Conservation (phyloP, 1,140 invertebrate genomes). For the Orussus abietinus region DNA sequence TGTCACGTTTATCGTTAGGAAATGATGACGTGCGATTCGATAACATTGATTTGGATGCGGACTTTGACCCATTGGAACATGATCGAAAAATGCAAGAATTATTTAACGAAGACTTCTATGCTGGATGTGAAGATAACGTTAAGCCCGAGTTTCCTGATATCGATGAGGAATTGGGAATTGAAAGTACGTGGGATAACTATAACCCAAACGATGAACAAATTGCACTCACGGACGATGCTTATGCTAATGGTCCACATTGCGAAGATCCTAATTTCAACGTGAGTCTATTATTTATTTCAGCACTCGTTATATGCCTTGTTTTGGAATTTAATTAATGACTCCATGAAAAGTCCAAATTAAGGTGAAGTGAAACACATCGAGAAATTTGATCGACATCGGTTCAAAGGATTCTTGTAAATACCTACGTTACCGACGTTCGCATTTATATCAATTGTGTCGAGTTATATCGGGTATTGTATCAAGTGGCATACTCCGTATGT, state of each 20-base stretch:
- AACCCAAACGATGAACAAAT: constrained; percentile 43
- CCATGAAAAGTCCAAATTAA: no score
- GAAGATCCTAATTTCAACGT: constrained; percentile 81
- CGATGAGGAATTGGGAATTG: constrained; percentile 69
- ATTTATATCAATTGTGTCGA: no score
- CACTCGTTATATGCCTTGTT: no score
- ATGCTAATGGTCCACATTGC: constrained; percentile 57
- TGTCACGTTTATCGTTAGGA: constrained; percentile 35
- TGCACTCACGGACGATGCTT: constrained; percentile 27
- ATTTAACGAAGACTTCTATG: constrained; percentile 86
- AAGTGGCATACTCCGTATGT: no score
- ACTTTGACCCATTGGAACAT: constrained; percentile 89
- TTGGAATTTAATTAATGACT: no score
- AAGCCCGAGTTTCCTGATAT: constrained; percentile 81
- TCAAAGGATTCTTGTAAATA: no score
- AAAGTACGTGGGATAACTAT: constrained; percentile 75
- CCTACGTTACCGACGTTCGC: no score
- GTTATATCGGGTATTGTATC: no score
- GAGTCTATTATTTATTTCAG: constrained; percentile 41
- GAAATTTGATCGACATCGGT: no score
- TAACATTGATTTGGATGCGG: constrained; percentile 69
- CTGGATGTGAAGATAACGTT: constrained; percentile 62
- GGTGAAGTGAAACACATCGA: no score
- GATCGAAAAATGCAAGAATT: constrained; percentile 83
- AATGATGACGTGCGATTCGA: constrained; percentile 60